These are phyloP conservation scores for Mimas tiliae DNA, from an alignment of 2,888 invertebrate genomes.

Conservation along the genomic window DNA sequence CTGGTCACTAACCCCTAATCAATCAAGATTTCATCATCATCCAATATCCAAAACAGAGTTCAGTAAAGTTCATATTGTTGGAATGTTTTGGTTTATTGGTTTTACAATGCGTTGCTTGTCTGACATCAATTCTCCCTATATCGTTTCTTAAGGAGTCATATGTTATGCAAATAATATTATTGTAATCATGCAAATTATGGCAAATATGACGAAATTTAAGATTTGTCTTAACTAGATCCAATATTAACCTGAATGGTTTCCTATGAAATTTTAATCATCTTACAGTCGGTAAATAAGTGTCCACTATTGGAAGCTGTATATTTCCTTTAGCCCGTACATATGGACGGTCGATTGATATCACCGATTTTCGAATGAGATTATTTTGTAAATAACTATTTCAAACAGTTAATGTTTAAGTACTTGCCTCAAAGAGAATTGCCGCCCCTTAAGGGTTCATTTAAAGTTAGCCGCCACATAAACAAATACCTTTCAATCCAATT, in stretches of 20 bases:
- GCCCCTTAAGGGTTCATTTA: constrained; percentile 19
- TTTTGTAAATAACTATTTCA: constrained; percentile 21
- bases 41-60: no score
- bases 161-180: no score
- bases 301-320: background rate
- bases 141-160: no score
- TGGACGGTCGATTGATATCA: constrained; percentile 14
- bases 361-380: constrained; percentile 16
- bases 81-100: background rate
- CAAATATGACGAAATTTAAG: no score
- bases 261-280: background rate
- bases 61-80: background rate
- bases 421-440: constrained; percentile 11
- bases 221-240: no score
- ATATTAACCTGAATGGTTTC: no score
- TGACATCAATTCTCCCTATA: no score
- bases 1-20: no score
- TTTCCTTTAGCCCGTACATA: background rate
- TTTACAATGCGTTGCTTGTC: no score
- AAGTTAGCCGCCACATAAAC: constrained; percentile 19
- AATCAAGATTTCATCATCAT: no score
- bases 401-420: constrained; percentile 19
- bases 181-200: no score
- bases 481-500: constrained; percentile 22
- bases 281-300: background rate